Evolutionary conservation across 1,140 invertebrate genomes (phyloP).

Genomic region (Armadillidium nasatum): DNA sequence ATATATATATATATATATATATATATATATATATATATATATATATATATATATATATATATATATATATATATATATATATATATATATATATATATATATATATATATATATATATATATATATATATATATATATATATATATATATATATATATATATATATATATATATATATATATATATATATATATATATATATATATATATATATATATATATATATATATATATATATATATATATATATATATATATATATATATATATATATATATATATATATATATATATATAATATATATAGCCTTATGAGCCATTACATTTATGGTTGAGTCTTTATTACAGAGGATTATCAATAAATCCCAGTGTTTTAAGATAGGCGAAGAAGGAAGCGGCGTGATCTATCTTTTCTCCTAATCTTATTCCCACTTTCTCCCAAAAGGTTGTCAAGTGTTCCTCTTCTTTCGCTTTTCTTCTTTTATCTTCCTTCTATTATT

Average conservation of each 20-base stretch:
- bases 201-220: constrained; percentile 19
- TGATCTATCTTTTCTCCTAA: background rate
- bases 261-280: background rate
- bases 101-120: too few relatives aligned
- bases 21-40: too few relatives aligned
- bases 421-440: too few relatives aligned
- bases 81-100: too few relatives aligned
- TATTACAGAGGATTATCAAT: background rate
- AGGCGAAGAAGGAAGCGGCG: background rate
- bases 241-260: background rate
- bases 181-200: constrained; percentile 19
- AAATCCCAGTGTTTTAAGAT: background rate
- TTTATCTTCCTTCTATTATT: too few relatives aligned
- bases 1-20: background rate
- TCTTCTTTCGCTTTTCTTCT: too few relatives aligned
- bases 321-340: background rate
- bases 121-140: too few relatives aligned
- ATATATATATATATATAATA: background rate
- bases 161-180: background rate
- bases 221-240: background rate
- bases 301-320: background rate
- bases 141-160: too few relatives aligned
- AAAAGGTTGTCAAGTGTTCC: too few relatives aligned
- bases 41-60: too few relatives aligned
- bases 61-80: too few relatives aligned